These are phyloP conservation scores for Mobula birostris DNA, from an alignment of 2,113 vertebrate genomes.

Conservation along the genomic window DNA sequence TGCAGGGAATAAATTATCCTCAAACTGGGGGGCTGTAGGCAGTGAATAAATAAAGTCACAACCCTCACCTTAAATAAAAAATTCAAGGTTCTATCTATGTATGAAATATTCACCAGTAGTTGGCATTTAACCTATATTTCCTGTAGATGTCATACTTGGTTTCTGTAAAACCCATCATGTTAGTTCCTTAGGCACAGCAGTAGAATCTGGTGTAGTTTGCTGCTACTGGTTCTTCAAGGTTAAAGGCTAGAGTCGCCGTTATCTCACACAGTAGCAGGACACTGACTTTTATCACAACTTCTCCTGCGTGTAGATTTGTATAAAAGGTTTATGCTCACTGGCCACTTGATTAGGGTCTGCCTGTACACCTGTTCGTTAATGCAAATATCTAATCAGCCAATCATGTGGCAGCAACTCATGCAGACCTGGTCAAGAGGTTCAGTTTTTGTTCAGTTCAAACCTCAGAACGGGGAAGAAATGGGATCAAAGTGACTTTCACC, in stretches of 20 bases:
- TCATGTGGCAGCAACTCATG: no score
- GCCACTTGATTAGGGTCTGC: no score
- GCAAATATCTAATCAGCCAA: no score
- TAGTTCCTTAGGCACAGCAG: not conserved
- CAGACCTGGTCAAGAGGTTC: no score
- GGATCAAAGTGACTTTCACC: no score
- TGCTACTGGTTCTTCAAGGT: no score
- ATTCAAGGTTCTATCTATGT: not conserved
- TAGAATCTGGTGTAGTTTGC: no score
- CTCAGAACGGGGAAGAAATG: no score
- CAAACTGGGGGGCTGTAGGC: no score
- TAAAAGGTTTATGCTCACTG: not conserved
- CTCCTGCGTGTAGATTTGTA: not conserved
- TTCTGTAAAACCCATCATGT: not conserved
- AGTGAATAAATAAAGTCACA: not conserved
- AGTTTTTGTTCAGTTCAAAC: no score
- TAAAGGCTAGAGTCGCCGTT: no score
- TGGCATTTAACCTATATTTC: not conserved
- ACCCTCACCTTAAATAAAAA: slow-evolving; percentile 17
- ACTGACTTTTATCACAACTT: not conserved
- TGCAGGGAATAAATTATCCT: not conserved
- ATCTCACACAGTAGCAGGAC: not conserved
- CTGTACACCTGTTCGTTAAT: no score
- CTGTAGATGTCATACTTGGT: not conserved
- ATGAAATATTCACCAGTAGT: not conserved